Base-by-base conservation (phyloP, 2,888 invertebrate genomes). In the Lasioglossum pauxillum region DNA sequence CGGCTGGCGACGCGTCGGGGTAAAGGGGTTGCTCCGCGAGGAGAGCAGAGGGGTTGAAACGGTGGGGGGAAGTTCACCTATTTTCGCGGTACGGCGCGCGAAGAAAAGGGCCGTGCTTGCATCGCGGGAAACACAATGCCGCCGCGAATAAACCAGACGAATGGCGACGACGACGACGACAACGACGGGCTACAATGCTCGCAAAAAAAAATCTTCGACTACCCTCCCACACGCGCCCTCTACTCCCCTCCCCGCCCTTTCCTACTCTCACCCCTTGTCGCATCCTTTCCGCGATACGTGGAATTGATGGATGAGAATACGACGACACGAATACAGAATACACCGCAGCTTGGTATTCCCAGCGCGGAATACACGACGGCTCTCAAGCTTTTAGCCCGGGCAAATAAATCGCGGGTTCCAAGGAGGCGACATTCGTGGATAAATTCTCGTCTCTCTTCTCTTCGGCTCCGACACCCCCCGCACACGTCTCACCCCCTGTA, bases 341-440 rank as follows among this genome's bases (percentile, higher is more conserved):
- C 86, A 89, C 83, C 83, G 84, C 64, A 81, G 82, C 82, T 84
- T 86, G 83, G 83, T 88, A 90, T 88, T 90, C 84, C 89, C 90
- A 90, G 75, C 84, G 86, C 80, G 89, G 85, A 84, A 89, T 90
- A 86, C 85, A 86, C 84, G 80, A 41, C 89, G 84, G 84, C 87
- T 89, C 91, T 89, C 91, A 90, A 91, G 91, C 91, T 91, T 91
- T 91, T 91, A 91, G 92, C 86, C 74, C 84, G 80, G 90, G 90
- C 91, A 91, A 91, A 91, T 91, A 91, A 90, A 91, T 91, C 92
- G 91, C 82, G 84, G 86, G 82, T 89, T 85, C 88, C 86, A 71
- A 88, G 82, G 87, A 87, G 88, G 75, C 85, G 87, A 85, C 83
- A 82, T 84, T 90, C 87, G 41, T 72, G 87, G 88, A 90, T 90